Evolutionary conservation across 2,113 vertebrate species (phyloP), one percentile per base, ranked within the genome.

Genomic region (Crypturellus undulatus): DNA sequence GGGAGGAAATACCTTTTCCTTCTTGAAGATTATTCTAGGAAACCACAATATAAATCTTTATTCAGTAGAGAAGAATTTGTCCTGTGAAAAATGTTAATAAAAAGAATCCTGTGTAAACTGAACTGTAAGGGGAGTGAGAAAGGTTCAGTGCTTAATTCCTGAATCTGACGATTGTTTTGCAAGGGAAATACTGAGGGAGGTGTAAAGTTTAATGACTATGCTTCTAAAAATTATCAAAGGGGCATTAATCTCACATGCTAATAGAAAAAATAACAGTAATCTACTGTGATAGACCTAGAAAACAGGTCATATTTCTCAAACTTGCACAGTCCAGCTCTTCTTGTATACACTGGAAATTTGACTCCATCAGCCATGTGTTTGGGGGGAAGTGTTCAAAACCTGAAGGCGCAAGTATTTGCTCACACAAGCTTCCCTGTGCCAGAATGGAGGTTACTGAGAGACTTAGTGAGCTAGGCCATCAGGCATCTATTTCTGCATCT

Each of bases 1-100:
- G 81, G 32, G 64, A 97, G 89, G 94, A 96, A 97, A 94, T 96
- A 75, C 78, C 79, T 90, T 77, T 95, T 96, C 75, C 94, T 89
- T 84, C 89, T 79, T 93, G 76, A 90, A 89, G 84, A 84, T 96
- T 95, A 90, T 94, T 96, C 76, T 96, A 94, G 92, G 91, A 93
- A 95, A 90, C 81, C 34, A 2, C 72, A 93, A 14, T 40, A 93
- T 86, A 93, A 95, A 93, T 94, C 65, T 82, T 94, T 77, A 63
- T 67, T 68, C 47, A 32, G 58, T 32, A 64, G 52, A 75, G 70
- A 91, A 87, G 47, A 60, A 54, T 77, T 82, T 77, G 52, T 95
- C 60, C 71, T 70, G n/a, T 84, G 81, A 82, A 88, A 95, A 92
- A 88, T 72, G 36, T 71, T 87, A 59, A 36, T 72, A 79, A 78